Percentiles rank a stretch among this genome's conserved stretches.
Evolutionary conservation across 1,140 invertebrate species (phyloP).

Genomic region (Monochamus saltuarius): DNA sequence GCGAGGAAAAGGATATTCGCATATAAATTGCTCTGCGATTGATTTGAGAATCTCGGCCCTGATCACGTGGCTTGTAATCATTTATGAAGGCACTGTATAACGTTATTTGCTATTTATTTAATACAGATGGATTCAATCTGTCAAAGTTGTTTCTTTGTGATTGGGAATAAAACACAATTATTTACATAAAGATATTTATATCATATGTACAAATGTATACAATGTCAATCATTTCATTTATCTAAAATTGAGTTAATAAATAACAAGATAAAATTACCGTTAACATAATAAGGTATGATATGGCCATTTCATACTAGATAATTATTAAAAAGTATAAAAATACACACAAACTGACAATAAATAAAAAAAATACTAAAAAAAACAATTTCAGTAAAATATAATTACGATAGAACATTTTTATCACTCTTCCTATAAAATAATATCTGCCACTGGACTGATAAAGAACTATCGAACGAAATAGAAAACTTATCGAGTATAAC

Average conservation of each 20-base stretch:
- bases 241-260: conserved; percentile 13
- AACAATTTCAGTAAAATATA: background rate
- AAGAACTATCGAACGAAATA: background rate
- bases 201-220: conserved; percentile 41
- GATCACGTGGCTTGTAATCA: no score
- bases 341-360: no score
- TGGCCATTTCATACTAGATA: no score
- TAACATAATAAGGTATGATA: no score
- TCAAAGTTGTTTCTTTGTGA: background rate
- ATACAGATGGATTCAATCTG: no score
- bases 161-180: conserved; percentile 3
- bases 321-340: no score
- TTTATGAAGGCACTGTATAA: no score
- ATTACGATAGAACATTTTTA: background rate
- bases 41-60: no score
- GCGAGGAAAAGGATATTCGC: no score
- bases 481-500: background rate
- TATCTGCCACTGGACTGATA: background rate
- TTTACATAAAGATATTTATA: conserved; percentile 34
- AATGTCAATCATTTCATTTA: conserved; percentile 25
- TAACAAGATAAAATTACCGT: background rate
- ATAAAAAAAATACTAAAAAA: background rate
- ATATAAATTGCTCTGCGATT: no score
- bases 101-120: no score
- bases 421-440: conserved; percentile 21